Evolutionary conservation across 2,113 vertebrate species (phyloP), one percentile per base, ranked within the genome.

Genomic region (Scomber scombrus): DNA sequence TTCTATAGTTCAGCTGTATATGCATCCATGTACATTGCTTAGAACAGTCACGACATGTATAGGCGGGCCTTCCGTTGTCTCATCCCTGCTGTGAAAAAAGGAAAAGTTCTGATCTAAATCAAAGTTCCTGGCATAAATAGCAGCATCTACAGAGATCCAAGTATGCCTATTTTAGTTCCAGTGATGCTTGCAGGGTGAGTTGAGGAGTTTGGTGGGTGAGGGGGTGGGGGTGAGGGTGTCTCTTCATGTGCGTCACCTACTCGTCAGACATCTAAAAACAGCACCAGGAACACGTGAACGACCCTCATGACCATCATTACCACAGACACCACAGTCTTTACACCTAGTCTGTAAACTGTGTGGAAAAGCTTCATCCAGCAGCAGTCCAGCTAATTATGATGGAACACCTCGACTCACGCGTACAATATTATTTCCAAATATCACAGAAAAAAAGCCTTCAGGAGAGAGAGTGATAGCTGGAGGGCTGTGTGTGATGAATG

Each of bases 201-300:
- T 61, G 80, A 50, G 26, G 3, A 67, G 61, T 51, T 46, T 23
- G 45, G 12, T 18, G 18, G 26, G 18, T 18, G 62, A 51, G 60
- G 78, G 51, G 82, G 43, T 49, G 56, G 3, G 60, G 18, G 43
- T 49, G 56, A 3, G 60, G 18, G 46, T 4, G 26, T 49, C 65
- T 63, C 40, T 66, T 29, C 61, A 68, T 80, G 69, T 91, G 86
- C 85, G 82, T 91, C 92, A 92, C 72, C n/a, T 10, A 21, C 68
- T 82, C 81, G 68, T 72, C 70, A 85, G 46, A 68, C 40, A 45
- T 84, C 89, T 92, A 91, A 91, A 93, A 91, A 92, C 66, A 90
- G 86, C 75, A 80, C 15, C 0, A 8, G 12, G 46, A 82, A 47
- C 80, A 77, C 26, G 74, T 81, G 61, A 79, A 63, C 1, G 62